phyloP scores from a whole-genome alignment of 2,113 vertebrate genomes.

The Marcusenius ussheri region DNA sequence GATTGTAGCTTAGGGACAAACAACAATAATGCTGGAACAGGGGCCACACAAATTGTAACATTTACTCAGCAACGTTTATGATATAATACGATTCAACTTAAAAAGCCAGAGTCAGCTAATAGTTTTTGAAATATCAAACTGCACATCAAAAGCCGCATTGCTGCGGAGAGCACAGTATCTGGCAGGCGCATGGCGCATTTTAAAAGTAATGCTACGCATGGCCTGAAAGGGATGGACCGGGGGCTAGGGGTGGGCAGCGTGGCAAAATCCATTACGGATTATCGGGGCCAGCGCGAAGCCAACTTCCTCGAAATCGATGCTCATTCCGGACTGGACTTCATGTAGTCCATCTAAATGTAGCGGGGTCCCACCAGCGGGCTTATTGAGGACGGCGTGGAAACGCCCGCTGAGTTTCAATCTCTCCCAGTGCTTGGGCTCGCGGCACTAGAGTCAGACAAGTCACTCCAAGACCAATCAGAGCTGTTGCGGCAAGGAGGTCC shows the following conservation, averaged over 20 bases:
- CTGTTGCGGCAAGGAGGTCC: not conserved
- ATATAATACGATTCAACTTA: not conserved
- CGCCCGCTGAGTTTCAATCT: slow-evolving; percentile 24
- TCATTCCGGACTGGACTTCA: not conserved
- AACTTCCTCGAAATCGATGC: slow-evolving; percentile 14
- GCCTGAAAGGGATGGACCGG: not conserved
- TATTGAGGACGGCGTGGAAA: slow-evolving; percentile 10
- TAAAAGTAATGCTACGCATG: not conserved
- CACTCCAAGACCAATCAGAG: not conserved
- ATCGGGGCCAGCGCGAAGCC: not conserved
- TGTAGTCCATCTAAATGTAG: slow-evolving; percentile 9
- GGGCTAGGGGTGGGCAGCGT: not conserved
- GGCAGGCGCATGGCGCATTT: not conserved
- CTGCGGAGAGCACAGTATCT: not conserved
- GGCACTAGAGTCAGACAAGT: not conserved
- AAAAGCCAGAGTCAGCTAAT: not conserved
- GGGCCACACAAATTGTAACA: not conserved
- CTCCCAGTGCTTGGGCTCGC: slow-evolving; percentile 14
- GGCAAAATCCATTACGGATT: slow-evolving; percentile 7
- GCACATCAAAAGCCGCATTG: not conserved
- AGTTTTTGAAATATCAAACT: not conserved
- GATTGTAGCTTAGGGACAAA: not conserved
- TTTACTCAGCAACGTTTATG: not conserved
- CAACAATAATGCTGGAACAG: not conserved
- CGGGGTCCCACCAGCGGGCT: not conserved